These are phyloP conservation scores for Euglossa dilemma DNA, from an alignment of 1,140 invertebrate genomes.

Conservation along the genomic window DNA sequence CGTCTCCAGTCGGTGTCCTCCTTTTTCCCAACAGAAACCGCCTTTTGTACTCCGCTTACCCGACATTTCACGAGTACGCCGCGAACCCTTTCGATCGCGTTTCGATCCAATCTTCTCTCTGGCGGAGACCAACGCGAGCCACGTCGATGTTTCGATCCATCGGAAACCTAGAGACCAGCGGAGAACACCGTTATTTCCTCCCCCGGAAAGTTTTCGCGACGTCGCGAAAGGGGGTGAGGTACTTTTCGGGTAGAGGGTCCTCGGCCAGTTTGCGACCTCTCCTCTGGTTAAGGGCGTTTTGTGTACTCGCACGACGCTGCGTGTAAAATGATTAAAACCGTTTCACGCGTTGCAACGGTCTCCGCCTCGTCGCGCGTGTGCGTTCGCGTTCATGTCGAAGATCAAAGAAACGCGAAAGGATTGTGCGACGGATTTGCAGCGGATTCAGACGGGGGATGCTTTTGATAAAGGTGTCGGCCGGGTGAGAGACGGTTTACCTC, in stretches of 20 bases:
- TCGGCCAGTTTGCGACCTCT: constrained; percentile 10
- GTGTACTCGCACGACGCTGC: neutral
- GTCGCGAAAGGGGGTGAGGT: neutral
- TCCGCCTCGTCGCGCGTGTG: neutral
- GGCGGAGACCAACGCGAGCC: neutral
- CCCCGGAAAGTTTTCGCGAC: constrained; percentile 12
- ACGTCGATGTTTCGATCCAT: neutral
- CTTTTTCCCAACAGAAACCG: constrained; percentile 14
- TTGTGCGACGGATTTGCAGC: constrained; percentile 20
- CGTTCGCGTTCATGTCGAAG: neutral
- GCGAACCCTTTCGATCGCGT: neutral
- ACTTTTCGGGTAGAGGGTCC: constrained; percentile 5
- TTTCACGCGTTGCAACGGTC: neutral
- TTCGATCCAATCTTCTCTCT: neutral
- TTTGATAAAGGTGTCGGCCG: constrained; percentile 22
- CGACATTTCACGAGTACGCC: neutral
- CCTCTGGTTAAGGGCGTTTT: neutral
- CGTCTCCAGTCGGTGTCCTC: constrained; percentile 22
- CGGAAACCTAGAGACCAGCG: neutral
- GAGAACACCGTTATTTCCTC: constrained; percentile 15
- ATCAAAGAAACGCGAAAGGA: constrained; percentile 35
- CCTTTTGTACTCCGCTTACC: neutral
- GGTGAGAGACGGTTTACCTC: constrained; percentile 12
- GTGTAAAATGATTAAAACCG: constrained; percentile 41
- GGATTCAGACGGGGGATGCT: constrained; percentile 20